These are phyloP conservation scores for Microctenopoma steveboyesi DNA, from an alignment of 2,797 vertebrate genomes.

Conservation along the genomic window DNA sequence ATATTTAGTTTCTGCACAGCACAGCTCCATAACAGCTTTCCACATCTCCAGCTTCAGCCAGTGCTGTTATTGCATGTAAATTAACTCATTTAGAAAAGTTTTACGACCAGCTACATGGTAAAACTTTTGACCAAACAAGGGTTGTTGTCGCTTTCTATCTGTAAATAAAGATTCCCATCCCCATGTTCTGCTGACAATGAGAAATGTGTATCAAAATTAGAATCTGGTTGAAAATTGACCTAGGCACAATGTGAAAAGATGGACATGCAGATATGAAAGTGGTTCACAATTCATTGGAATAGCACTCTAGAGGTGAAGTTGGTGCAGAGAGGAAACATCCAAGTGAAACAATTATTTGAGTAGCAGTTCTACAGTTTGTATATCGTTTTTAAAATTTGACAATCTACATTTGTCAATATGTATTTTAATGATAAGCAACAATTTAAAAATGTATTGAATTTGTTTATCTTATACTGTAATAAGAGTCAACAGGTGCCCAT, in stretches of 20 bases:
- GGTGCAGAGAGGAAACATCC: background rate
- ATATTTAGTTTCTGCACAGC: slow-evolving; percentile 36
- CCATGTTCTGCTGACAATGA: slow-evolving; percentile 7
- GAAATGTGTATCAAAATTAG: slow-evolving; percentile 4
- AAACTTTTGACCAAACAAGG: slow-evolving; percentile 24
- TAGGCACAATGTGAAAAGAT: background rate
- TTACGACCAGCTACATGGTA: slow-evolving; percentile 7
- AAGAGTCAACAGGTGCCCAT: too few relatives aligned
- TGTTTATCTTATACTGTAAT: too few relatives aligned
- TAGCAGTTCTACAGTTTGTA: too few relatives aligned
- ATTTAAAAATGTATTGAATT: too few relatives aligned
- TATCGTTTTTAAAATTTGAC: too few relatives aligned
- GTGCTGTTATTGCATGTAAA: slow-evolving; percentile 27
- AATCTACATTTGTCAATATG: too few relatives aligned
- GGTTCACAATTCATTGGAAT: background rate
- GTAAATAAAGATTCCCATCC: slow-evolving; percentile 6
- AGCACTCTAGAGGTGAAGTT: too few relatives aligned
- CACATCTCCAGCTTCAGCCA: slow-evolving; percentile 12
- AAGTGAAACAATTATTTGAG: background rate
- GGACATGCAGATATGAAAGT: background rate
- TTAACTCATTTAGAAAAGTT: slow-evolving; percentile 34
- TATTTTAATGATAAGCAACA: too few relatives aligned
- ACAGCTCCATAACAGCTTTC: slow-evolving; percentile 28
- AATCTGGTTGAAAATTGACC: slow-evolving; percentile 11
- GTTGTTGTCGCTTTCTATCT: slow-evolving; percentile 4